These are phyloP conservation scores for Papilio glaucus DNA, from an alignment of 1,140 invertebrate genomes.

Conservation along the genomic window DNA sequence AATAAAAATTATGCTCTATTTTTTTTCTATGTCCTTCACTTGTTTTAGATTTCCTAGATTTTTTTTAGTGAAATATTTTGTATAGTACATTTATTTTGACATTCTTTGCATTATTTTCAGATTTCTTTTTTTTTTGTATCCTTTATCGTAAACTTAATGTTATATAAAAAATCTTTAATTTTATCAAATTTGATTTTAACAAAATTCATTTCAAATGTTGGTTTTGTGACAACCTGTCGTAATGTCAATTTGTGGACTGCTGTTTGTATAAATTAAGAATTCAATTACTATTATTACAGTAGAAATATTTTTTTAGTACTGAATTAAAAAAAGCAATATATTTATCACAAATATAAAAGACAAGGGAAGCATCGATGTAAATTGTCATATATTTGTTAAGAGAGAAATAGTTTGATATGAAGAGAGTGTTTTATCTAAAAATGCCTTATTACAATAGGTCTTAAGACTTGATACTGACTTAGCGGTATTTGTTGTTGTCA, in stretches of 20 bases:
- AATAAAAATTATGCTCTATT: no score
- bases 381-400: constrained; percentile 78
- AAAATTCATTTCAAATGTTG: not conserved
- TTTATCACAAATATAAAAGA: constrained; percentile 70
- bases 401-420: constrained; percentile 82
- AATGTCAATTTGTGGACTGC: constrained; percentile 76
- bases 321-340: constrained; percentile 71
- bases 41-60: no score
- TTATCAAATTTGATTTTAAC: not conserved
- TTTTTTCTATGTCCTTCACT: no score
- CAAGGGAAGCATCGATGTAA: constrained; percentile 68
- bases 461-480: constrained; percentile 82
- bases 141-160: not conserved
- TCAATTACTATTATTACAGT: constrained; percentile 70
- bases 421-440: constrained; percentile 81
- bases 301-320: constrained; percentile 74
- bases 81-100: constrained; percentile 1
- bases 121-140: constrained; percentile 4
- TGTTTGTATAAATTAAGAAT: constrained; percentile 61
- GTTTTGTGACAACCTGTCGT: constrained; percentile 45
- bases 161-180: not conserved
- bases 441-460: constrained; percentile 81
- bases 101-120: not conserved
- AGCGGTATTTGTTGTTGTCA: constrained; percentile 74
- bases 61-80: not conserved